Percentiles rank a stretch among this genome's conserved stretches.
Conservation (phyloP, 2,113 vertebrate genomes). For the Myocastor coypus region DNA sequence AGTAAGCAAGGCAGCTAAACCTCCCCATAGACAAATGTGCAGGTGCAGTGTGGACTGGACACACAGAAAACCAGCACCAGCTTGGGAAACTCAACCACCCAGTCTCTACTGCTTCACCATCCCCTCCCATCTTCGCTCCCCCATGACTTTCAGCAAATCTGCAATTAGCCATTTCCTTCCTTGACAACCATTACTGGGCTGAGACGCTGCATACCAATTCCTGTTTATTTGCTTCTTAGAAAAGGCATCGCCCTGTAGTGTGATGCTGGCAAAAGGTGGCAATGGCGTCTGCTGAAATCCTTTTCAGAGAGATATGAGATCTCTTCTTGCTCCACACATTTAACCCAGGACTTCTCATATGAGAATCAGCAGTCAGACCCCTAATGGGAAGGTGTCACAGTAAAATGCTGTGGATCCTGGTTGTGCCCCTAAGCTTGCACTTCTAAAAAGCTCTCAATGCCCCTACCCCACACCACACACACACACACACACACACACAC, state of each 20-base stretch:
- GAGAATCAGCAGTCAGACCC: neutral
- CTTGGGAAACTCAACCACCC: neutral
- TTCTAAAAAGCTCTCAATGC: neutral
- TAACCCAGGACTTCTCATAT: neutral
- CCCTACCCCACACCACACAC: no score
- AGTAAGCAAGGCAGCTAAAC: neutral
- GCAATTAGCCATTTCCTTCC: neutral
- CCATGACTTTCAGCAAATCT: neutral
- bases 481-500: no score
- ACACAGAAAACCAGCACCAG: neutral
- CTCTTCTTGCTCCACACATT: neutral
- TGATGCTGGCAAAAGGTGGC: neutral
- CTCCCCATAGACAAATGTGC: neutral
- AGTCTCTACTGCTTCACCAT: neutral
- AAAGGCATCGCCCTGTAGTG: neutral
- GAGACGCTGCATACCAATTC: neutral
- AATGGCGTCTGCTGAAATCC: neutral
- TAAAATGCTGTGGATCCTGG: neutral
- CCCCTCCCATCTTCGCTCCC: neutral
- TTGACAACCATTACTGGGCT: no score
- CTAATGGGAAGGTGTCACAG: fast-evolving
- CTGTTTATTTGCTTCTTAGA: neutral
- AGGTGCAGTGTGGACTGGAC: neutral
- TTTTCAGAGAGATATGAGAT: neutral
- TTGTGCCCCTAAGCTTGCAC: neutral